phyloP scores from a whole-genome alignment of 2,113 vertebrate species.

The Spea multiplicata region DNA sequence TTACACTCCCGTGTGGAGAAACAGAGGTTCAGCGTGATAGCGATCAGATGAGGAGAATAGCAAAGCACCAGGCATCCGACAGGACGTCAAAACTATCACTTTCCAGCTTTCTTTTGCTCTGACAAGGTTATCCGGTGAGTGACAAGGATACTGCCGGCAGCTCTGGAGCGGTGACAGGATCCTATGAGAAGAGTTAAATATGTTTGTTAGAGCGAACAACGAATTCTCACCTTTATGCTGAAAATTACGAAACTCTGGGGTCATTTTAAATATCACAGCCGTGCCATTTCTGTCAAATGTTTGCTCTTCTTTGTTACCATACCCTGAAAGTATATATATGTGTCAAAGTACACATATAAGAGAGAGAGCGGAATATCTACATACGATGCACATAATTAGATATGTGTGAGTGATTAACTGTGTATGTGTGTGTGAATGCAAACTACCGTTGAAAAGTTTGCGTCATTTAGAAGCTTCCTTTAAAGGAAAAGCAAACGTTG shows the following conservation, averaged over 20 bases:
- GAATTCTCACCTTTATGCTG: not conserved
- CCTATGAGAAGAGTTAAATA: conserved; percentile 20
- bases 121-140: conserved; percentile 67
- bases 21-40: conserved; percentile 61
- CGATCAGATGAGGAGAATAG: conserved; percentile 61
- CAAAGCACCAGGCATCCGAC: conserved; percentile 61
- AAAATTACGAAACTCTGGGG: not conserved
- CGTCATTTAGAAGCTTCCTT: no score
- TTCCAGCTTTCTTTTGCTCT: conserved; percentile 60
- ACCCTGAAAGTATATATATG: no score
- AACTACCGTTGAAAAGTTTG: no score
- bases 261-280: conserved; percentile 43
- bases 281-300: no score
- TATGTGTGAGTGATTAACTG: no score
- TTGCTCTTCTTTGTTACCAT: no score
- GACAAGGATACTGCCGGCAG: conserved; percentile 55
- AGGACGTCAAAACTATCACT: conserved; percentile 64
- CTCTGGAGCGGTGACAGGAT: not conserved
- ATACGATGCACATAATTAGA: no score
- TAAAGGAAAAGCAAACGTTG: no score
- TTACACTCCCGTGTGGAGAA: conserved; percentile 56
- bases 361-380: no score
- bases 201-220: not conserved
- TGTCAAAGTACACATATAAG: no score
- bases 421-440: no score